Conservation (phyloP, 2,113 vertebrate genomes). For the Chrysemys picta region DNA sequence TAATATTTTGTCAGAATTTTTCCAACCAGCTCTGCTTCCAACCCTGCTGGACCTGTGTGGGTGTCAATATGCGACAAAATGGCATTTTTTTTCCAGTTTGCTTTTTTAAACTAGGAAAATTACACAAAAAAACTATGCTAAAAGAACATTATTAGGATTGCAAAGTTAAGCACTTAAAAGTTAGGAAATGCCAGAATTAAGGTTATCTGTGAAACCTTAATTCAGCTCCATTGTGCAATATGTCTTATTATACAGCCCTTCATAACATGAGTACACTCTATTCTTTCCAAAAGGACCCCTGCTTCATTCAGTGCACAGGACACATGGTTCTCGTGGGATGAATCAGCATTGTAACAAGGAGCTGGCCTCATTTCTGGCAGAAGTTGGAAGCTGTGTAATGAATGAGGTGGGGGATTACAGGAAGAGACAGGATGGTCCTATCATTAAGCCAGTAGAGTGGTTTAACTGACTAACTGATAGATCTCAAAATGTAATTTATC, state of each 20-base stretch:
- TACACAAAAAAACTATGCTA: neutral
- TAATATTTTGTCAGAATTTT: neutral
- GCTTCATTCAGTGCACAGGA: neutral
- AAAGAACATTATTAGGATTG: neutral
- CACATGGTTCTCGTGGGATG: neutral
- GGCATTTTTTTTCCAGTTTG: neutral
- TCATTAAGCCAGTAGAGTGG: neutral
- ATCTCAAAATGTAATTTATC: neutral
- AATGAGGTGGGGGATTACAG: neutral
- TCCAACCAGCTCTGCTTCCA: neutral
- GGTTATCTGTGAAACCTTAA: neutral
- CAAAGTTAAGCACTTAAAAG: neutral
- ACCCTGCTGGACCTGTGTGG: neutral
- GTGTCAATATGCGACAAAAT: neutral
- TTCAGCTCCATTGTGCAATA: neutral
- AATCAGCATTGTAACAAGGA: neutral
- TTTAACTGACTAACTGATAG: neutral
- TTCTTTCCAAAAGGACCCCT: neutral
- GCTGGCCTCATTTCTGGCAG: neutral
- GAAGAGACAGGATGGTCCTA: neutral
- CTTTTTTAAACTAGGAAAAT: neutral
- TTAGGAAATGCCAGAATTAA: neutral
- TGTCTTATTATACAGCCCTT: neutral
- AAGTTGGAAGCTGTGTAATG: neutral
- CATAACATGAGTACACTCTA: neutral